Evolutionary conservation across 1,140 invertebrate genomes (phyloP).

Genomic region (Andrena cerasifolii): DNA sequence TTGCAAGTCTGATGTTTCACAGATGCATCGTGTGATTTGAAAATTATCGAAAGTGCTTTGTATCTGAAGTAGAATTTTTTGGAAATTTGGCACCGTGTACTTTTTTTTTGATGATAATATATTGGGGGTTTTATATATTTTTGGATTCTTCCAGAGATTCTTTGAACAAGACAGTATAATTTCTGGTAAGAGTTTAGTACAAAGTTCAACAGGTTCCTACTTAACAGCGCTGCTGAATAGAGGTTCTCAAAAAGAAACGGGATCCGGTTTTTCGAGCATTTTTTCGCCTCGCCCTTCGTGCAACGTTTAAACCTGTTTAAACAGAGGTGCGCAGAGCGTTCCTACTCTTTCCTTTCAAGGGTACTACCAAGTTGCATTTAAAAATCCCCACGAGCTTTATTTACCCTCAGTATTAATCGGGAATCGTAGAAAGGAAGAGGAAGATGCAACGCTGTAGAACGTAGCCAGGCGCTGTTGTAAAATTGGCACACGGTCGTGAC

Average conservation of each 20-base stretch:
- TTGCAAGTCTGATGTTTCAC: not conserved
- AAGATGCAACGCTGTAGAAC: not conserved
- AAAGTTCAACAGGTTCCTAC: not conserved
- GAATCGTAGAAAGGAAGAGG: not conserved
- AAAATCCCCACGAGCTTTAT: too few relatives aligned
- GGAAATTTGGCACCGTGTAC: not conserved
- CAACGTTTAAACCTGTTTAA: slow-evolving; percentile 12
- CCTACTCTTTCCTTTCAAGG: not conserved
- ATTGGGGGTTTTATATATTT: too few relatives aligned
- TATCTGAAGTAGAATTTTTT: too few relatives aligned
- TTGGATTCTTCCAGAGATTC: too few relatives aligned
- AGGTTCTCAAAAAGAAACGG: not conserved
- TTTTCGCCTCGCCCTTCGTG: too few relatives aligned
- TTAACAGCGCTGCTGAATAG: not conserved
- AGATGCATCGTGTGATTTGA: too few relatives aligned
- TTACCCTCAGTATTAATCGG: too few relatives aligned
- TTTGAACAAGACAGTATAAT: too few relatives aligned
- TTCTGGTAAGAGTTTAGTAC: not conserved
- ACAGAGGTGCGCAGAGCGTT: not conserved
- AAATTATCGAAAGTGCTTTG: too few relatives aligned
- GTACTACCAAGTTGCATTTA: too few relatives aligned
- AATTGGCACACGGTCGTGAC: not conserved
- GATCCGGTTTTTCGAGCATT: slow-evolving; percentile 19
- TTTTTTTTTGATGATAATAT: too few relatives aligned
- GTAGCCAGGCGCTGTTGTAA: not conserved